Conservation (phyloP, 1,140 invertebrate genomes). For the Drosophila gunungcola region DNA sequence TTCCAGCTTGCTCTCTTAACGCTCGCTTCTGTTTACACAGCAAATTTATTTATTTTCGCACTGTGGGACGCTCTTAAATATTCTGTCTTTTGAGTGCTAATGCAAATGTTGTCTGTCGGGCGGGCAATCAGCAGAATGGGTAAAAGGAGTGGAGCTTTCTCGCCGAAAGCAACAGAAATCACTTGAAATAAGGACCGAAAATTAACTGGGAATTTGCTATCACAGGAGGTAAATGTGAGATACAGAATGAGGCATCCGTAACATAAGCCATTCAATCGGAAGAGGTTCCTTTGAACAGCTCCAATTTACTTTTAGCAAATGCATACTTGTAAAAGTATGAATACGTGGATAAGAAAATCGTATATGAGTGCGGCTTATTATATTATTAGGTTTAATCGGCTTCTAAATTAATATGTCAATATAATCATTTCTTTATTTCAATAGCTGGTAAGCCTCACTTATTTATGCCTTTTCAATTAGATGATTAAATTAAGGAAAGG, state of each 20-base stretch:
- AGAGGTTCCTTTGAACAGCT: conserved; percentile 9
- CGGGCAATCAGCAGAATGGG: conserved; percentile 36
- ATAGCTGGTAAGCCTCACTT: no score
- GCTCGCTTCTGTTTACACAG: conserved; percentile 72
- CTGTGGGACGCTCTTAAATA: conserved; percentile 77
- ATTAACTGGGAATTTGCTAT: conserved; percentile 20
- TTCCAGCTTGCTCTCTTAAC: conserved; percentile 37
- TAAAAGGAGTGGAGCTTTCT: background rate
- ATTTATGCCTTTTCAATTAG: no score
- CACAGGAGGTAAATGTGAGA: background rate
- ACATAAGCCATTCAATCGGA: conserved; percentile 14
- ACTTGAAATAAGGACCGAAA: conserved; percentile 18
- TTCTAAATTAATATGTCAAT: no score
- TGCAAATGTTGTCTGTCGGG: conserved; percentile 69
- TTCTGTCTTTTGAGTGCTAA: conserved; percentile 73
- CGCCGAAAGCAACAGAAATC: conserved; percentile 21
- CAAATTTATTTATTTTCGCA: conserved; percentile 82
- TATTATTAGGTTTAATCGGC: no score
- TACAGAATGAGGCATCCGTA: background rate
- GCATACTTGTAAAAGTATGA: background rate
- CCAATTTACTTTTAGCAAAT: conserved; percentile 15
- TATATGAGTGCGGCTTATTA: no score
- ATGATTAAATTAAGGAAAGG: no score
- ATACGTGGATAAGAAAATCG: no score
- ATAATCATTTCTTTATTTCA: no score